Evolutionary conservation across 1,140 invertebrate genomes (phyloP).

Genomic region (Chrysomallon squamiferum): DNA sequence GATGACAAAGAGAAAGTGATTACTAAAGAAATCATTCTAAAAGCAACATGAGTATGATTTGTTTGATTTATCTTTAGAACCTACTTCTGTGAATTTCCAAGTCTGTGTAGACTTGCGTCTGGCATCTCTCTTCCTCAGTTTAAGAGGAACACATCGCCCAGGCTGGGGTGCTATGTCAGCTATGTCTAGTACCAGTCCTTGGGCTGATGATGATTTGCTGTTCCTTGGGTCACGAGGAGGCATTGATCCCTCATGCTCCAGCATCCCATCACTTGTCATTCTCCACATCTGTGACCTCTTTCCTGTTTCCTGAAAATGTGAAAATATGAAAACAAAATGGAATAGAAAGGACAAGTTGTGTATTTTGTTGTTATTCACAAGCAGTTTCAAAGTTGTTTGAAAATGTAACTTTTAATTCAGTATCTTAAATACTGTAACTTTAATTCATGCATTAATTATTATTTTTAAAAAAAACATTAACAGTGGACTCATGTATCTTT

Average conservation of each 20-base stretch:
- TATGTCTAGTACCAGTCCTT: conserved; percentile 75
- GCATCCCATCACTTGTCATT: conserved; percentile 84
- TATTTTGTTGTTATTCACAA: too few relatives aligned
- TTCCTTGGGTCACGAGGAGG: conserved; percentile 66
- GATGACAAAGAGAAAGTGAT: too few relatives aligned
- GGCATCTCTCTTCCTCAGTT: conserved; percentile 81
- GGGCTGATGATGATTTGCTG: conserved; percentile 9
- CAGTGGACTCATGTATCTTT: too few relatives aligned
- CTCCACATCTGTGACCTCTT: conserved; percentile 94
- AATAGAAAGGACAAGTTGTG: too few relatives aligned
- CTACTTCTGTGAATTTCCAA: conserved; percentile 82
- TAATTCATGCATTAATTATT: too few relatives aligned
- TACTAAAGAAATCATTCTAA: too few relatives aligned
- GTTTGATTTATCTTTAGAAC: not conserved
- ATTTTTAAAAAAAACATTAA: too few relatives aligned
- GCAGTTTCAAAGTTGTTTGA: too few relatives aligned
- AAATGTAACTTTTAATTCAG: too few relatives aligned
- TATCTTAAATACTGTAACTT: too few relatives aligned
- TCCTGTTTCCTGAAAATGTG: conserved; percentile 73
- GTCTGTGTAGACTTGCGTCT: conserved; percentile 86
- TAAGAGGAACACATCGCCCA: conserved; percentile 71
- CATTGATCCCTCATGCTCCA: conserved; percentile 91
- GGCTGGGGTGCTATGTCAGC: conserved; percentile 83
- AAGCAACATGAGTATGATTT: too few relatives aligned
- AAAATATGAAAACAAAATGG: too few relatives aligned